Evolutionary conservation across 2,797 vertebrate species (phyloP), one percentile per base, ranked within the genome.

Genomic region (Champsocephalus gunnari): DNA sequence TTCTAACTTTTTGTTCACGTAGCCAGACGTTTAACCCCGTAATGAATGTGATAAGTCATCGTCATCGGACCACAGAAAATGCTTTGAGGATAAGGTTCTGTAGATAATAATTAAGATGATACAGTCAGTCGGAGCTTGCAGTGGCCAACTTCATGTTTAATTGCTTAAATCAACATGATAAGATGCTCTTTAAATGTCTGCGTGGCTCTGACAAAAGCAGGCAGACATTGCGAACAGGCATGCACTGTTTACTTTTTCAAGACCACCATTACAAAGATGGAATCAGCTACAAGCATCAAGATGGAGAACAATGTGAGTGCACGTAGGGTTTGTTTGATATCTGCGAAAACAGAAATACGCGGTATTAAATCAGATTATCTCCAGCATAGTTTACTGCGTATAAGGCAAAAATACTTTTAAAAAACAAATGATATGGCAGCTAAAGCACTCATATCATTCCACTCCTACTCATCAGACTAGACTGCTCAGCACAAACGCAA

Each of bases 141-240:
- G 89, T 93, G 90, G 90, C 87, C 91, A 93, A 95, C 94, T 94
- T 94, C 93, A 93, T 94, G 94, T 95, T 95, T 95, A 96, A 95
- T 95, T 95, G 93, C 92, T 92, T 95, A 94, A 93, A 95, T 94
- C 91, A 94, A 91, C 90, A 90, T 85, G 94, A 95, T 95, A 94
- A 95, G 92, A 91, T 94, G 91, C 88, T 93, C 87, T 92, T 93
- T 93, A 94, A 94, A 94, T 93, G 91, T 91, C 90, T 89, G 77
- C 73, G 71, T 83, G 68, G 73, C 81, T 79, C 87, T 91, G 89
- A 93, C 90, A 92, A 93, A 48, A 93, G 88, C 88, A 73, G 12
- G 78, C 88, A 92, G 90, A 90, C 87, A 89, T 92, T 82, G 78
- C 87, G 81, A 89, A 82, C 89, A 87, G 75, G 82, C 87, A 89